These are phyloP conservation scores for Cerceris rybyensis DNA, from an alignment of 2,888 invertebrate species.

Conservation along the genomic window DNA sequence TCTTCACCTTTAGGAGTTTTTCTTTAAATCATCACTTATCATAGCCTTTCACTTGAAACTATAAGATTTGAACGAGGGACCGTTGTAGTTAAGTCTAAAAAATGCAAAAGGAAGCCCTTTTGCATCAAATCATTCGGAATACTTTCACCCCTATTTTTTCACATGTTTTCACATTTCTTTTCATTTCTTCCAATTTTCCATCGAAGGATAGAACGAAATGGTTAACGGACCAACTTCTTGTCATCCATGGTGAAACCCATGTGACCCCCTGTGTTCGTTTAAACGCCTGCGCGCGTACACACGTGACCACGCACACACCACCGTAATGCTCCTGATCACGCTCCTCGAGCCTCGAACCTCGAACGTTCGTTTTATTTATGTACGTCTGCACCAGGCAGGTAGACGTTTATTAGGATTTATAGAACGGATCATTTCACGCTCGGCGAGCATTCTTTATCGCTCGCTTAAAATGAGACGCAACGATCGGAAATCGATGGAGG, in stretches of 20 bases:
- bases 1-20: too few species aligned
- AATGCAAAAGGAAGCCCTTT: too few species aligned
- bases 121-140: too few species aligned
- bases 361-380: conserved; percentile 67
- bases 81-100: too few species aligned
- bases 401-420: conserved; percentile 80
- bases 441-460: conserved; percentile 66
- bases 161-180: conserved; percentile 35
- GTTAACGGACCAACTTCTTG: conserved; percentile 41
- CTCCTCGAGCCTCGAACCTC: conserved; percentile 27
- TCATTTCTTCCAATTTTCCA: conserved; percentile 7
- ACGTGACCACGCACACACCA: conserved; percentile 36
- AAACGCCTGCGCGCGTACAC: conserved; percentile 61
- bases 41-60: too few species aligned
- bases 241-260: conserved; percentile 74
- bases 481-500: conserved; percentile 61
- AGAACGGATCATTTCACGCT: conserved; percentile 74
- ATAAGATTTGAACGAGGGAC: too few species aligned
- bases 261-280: conserved; percentile 55
- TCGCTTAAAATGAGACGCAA: conserved; percentile 70
- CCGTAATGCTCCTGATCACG: conserved; percentile 53
- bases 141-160: conserved; percentile 16
- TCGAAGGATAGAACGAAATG: conserved; percentile 17
- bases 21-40: too few species aligned
- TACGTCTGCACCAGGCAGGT: conserved; percentile 73